These are phyloP conservation scores for Lypha dubia DNA, from an alignment of 2,888 invertebrate species.

Conservation along the genomic window DNA sequence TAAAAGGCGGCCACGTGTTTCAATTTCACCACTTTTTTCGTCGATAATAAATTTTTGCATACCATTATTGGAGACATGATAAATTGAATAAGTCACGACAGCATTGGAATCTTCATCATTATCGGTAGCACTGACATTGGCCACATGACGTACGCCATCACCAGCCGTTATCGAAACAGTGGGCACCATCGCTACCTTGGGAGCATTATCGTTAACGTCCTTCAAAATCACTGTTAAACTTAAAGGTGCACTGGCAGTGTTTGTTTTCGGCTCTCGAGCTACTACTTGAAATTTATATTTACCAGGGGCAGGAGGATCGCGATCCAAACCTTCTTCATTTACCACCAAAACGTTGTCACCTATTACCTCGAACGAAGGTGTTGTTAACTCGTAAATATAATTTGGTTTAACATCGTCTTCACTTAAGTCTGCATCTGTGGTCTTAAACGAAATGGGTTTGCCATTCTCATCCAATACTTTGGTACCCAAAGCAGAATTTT, in stretches of 20 bases:
- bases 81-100: conserved; percentile 91
- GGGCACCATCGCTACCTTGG: conserved; percentile 90
- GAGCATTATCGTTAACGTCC: conserved; percentile 95
- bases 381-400: conserved; percentile 93
- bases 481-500: conserved; percentile 93
- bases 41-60: conserved; percentile 93
- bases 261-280: conserved; percentile 90
- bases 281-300: conserved; percentile 94
- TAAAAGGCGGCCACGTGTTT: conserved; percentile 90
- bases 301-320: conserved; percentile 93
- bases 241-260: conserved; percentile 92
- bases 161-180: conserved; percentile 92
- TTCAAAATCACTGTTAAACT: conserved; percentile 90
- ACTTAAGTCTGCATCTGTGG: conserved; percentile 93
- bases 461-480: conserved; percentile 88
- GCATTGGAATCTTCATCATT: conserved; percentile 94
- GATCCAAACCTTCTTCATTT: conserved; percentile 91
- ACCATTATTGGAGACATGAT: conserved; percentile 96
- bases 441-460: conserved; percentile 88
- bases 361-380: conserved; percentile 91
- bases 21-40: conserved; percentile 89
- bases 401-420: conserved; percentile 91
- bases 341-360: conserved; percentile 89
- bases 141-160: conserved; percentile 87
- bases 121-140: conserved; percentile 90